Base-by-base conservation (phyloP, 2,888 invertebrate genomes). In the Tetragonula carbonaria region DNA sequence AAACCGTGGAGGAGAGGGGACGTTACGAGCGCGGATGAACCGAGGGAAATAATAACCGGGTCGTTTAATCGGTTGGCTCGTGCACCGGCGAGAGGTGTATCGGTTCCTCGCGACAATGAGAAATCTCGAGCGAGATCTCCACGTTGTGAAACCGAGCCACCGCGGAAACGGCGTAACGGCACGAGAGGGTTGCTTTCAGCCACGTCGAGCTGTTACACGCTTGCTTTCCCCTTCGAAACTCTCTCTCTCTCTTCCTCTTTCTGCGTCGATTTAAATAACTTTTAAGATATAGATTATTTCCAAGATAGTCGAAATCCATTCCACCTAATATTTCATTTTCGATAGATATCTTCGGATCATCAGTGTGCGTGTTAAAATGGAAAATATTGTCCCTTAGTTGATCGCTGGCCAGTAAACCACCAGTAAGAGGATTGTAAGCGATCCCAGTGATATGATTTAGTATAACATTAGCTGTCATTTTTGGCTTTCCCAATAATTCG, bases 241-340 rank as follows among this genome's bases (percentile, higher is more conserved):
- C 63, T 18, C 21, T 53, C 70, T 59, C 28, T 63, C 63, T 18
- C 21, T 53, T 65, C 57, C 50, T 62, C 16, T 59, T n/a, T 63
- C 68, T 38, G 21, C 79, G 21, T n/a, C 16, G 38, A 38, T 68
- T 57, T 53, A 50, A 77, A 66, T 78, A 73, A 78, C 78, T 66
- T 78, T 28, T 28, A 28, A 28, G 28, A 93, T 98, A 98, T 0
- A 98, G 94, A 87, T 96, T 97, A 83, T 97, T 96, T 0, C 97
- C 96, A 14, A 96, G 95, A 88, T 96, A 95, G 95, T 98, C 98
- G 88, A 96, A 96, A 87, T 96, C 96, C 95, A 97, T 94, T 11
- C 95, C 96, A 72, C 95, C 95, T 0, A 97, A 92, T 70, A 94
- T 93, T 45, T 95, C 96, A 70, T 96, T 86, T 65, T 95, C 95